Base-by-base conservation (phyloP, 2,797 vertebrate genomes). In the Adrianichthys oophorus region DNA sequence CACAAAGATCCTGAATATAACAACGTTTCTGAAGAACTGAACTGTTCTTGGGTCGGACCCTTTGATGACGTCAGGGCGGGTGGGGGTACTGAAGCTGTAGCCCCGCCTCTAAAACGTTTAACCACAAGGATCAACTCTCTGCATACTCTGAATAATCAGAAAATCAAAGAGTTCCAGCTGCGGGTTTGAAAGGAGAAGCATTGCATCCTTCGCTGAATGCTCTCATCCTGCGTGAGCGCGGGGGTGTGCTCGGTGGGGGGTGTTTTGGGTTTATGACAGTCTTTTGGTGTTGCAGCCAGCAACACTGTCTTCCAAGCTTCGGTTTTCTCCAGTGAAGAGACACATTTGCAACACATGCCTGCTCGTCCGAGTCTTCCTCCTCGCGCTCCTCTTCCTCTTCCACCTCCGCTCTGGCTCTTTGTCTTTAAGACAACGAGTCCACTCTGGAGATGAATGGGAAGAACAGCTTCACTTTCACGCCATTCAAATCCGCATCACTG, bases 271-370 rank as follows among this genome's bases (percentile, higher is more conserved):
- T 87, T 85, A 86, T 86, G 82, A 84, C 80, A 76, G 84, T 86
- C 83, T 83, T 89, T 86, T 87, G 83, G 85, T 84, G 79, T 80
- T 70, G 76, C 77, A 87, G 88, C 85, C 88, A 87, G 84, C 84
- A 83, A 85, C 83, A 70, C 71, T 70, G 68, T 83, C 72, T 64
- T 86, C 76, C 52, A 55, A 84, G 69, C 63, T 65, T 48, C 69
- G 64, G 48, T 71, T 71, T 73, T 67, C 32, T 37, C 57, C 76
- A 76, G 71, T 74, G 59, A 72, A 59, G 73, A 84, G 47, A 74
- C 81, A 65, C 85, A 91, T 91, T 91, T 89, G 61, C 48, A 87
- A 85, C 90, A 92, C 83, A 91, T 92, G 91, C 78, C 72, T 74
- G 48, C 75, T 77, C 79, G 66, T 74, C 79, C 50, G 4, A 70